phyloP scores from a whole-genome alignment of 2,113 vertebrate genomes.

The Psittacula cyanocephala region DNA sequence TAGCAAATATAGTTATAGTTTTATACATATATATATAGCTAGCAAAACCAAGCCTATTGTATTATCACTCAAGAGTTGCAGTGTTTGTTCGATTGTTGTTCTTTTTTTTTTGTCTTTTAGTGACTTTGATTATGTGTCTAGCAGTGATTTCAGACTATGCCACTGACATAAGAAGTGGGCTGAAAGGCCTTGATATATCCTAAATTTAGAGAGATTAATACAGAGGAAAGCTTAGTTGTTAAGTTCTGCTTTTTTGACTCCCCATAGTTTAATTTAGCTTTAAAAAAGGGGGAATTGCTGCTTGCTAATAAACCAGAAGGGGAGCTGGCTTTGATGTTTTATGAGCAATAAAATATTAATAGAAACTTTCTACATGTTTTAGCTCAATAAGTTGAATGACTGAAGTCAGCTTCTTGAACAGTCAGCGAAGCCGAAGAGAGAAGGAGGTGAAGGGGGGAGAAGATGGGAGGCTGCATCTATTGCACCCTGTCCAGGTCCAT shows the following conservation, averaged over 20 bases:
- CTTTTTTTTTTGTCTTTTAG: neutral
- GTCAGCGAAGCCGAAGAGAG: neutral
- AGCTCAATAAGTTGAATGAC: neutral
- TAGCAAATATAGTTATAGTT: neutral
- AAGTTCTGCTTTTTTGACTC: neutral
- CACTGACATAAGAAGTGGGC: neutral
- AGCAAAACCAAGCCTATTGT: neutral
- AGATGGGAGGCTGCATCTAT: neutral
- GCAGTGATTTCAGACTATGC: neutral
- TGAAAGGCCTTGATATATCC: neutral
- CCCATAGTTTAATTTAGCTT: slow-evolving; percentile 1
- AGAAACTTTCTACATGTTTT: neutral
- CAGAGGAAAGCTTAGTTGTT: neutral
- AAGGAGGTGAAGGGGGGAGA: neutral
- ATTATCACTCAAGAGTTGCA: neutral
- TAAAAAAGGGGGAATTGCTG: neutral
- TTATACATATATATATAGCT: neutral
- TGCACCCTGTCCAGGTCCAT: neutral
- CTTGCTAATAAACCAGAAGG: slow-evolving; percentile 19
- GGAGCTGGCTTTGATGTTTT: slow-evolving; percentile 42
- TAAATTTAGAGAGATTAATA: neutral
- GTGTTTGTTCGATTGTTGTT: no score
- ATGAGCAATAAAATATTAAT: slow-evolving; percentile 29
- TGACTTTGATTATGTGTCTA: neutral
- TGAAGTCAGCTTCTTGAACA: neutral